A percentile compares a stretch with the other conserved stretches of the same genome.
Conservation (phyloP, 2,113 vertebrate genomes). For the Laticauda laticaudata region DNA sequence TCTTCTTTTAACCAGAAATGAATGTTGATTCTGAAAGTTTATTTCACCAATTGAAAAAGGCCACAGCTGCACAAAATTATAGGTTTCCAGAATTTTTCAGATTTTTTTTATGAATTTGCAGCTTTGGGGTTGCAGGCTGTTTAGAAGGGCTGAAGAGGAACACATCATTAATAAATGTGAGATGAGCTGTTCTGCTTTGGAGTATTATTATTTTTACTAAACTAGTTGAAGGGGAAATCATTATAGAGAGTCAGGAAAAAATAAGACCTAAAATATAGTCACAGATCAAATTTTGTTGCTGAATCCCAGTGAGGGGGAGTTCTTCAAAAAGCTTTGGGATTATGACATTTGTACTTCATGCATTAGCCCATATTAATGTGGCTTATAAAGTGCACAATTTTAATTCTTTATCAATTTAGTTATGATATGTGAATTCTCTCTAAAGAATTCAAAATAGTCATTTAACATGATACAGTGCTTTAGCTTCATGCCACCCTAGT, state of each 20-base stretch:
- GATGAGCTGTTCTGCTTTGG: neutral
- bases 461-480: neutral
- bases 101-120: neutral
- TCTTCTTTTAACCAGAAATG: neutral
- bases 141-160: neutral
- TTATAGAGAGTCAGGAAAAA: neutral
- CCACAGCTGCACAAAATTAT: slow-evolving; percentile 12
- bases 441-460: neutral
- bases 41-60: neutral
- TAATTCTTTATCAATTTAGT: neutral
- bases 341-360: neutral
- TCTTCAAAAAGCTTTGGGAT: neutral
- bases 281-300: neutral
- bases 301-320: neutral
- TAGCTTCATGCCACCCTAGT: neutral
- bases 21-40: slow-evolving; percentile 1
- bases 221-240: neutral
- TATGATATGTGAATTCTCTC: neutral
- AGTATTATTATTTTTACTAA: neutral
- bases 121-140: neutral
- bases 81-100: neutral
- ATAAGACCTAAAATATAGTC: neutral
- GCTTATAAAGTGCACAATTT: neutral
- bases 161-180: neutral
- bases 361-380: neutral